phyloP scores from a whole-genome alignment of 2,113 vertebrate genomes.

The Triplophysa dalaica region DNA sequence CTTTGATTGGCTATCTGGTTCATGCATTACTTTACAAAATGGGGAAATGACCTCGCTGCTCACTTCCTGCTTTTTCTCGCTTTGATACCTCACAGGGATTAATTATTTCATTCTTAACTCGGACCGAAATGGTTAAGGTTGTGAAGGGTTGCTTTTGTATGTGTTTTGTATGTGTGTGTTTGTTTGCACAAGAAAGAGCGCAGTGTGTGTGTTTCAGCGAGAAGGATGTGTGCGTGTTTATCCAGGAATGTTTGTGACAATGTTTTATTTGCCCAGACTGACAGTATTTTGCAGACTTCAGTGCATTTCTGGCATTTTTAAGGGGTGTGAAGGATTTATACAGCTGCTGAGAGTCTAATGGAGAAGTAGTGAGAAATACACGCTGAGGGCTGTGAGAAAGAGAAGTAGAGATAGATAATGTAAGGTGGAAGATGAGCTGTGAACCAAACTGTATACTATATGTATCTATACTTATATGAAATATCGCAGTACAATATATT shows the following conservation, averaged over 20 bases:
- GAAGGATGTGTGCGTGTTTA: constrained; percentile 47
- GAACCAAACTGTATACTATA: neutral
- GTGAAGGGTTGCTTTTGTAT: constrained; percentile 70
- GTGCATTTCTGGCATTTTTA: constrained; percentile 71
- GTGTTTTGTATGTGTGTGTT: constrained; percentile 50
- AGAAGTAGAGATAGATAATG: neutral
- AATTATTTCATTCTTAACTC: constrained; percentile 56
- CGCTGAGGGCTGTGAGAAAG: neutral
- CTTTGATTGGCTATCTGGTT: constrained; percentile 72
- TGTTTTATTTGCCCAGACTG: constrained; percentile 72
- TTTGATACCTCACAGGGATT: constrained; percentile 45
- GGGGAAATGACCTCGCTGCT: constrained; percentile 70
- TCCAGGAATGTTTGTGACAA: constrained; percentile 61
- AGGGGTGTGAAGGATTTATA: constrained; percentile 59
- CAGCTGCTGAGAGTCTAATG: constrained; percentile 47
- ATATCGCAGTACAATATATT: too few species aligned
- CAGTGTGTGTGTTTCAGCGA: constrained; percentile 60
- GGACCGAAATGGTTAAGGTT: constrained; percentile 58
- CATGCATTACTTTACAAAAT: constrained; percentile 68
- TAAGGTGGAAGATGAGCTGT: neutral
- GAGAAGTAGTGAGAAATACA: constrained; percentile 19
- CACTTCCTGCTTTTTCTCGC: constrained; percentile 61
- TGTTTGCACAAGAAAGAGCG: constrained; percentile 35
- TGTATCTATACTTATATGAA: neutral
- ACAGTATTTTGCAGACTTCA: constrained; percentile 45